Percentiles rank a stretch among this genome's conserved stretches.
These are phyloP conservation scores for Hirtodrosophila cameraria DNA, from an alignment of 2,888 invertebrate genomes.

Conservation along the genomic window DNA sequence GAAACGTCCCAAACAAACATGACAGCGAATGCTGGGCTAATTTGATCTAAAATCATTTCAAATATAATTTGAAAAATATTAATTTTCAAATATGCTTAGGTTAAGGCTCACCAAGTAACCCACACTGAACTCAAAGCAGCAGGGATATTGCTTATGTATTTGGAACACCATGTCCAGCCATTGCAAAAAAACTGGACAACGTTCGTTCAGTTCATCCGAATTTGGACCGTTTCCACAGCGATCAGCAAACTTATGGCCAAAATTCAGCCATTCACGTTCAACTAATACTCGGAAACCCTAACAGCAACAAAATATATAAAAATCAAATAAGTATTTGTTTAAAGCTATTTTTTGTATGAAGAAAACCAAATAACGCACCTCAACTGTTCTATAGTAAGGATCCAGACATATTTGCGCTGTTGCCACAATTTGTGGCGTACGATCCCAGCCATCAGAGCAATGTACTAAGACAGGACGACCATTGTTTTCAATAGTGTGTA, in stretches of 20 bases:
- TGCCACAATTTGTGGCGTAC: conserved; percentile 98
- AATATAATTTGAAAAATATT: not conserved
- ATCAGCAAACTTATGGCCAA: conserved; percentile 99
- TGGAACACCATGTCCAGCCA: conserved; percentile 99
- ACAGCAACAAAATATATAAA: conserved; percentile 25
- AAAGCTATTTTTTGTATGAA: not conserved
- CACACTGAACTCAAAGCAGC: conserved; percentile 97
- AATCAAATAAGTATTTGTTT: not conserved
- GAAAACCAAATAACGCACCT: conserved; percentile 86
- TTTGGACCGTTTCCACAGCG: conserved; percentile 93
- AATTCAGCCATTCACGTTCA: conserved; percentile 98
- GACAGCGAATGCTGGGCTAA: conserved; percentile 97
- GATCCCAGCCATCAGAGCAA: conserved; percentile 99
- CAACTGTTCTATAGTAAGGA: conserved; percentile 96
- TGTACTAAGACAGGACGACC: conserved; percentile 97
- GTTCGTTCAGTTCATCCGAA: conserved; percentile 95
- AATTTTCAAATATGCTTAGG: not conserved
- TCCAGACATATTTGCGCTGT: conserved; percentile 96
- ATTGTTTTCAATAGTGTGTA: conserved; percentile 91
- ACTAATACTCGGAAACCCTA: conserved; percentile 97
- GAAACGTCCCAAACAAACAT: conserved; percentile 98
- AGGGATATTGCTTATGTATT: conserved; percentile 93
- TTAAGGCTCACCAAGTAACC: conserved; percentile 90
- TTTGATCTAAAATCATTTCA: conserved; percentile 90
- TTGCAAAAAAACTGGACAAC: conserved; percentile 98